Evolutionary conservation across 2,888 invertebrate genomes (phyloP).

Genomic region (Aphidius colemani): DNA sequence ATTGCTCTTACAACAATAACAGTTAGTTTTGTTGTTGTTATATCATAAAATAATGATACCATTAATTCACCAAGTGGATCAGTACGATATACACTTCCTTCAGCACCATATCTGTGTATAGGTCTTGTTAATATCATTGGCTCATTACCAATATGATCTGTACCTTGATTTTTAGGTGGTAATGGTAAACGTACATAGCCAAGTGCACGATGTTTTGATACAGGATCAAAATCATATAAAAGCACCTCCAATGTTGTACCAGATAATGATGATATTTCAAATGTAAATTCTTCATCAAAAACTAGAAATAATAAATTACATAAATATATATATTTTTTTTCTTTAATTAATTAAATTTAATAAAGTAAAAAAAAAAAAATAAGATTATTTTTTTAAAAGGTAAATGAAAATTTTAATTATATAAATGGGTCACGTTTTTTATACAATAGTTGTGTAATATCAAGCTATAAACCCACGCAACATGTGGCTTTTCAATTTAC

Average conservation of each 20-base stretch:
- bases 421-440: not conserved
- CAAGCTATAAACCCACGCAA: not conserved
- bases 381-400: no score
- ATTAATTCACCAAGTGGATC: constrained; percentile 65
- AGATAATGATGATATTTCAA: constrained; percentile 66
- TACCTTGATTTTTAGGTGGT: constrained; percentile 59
- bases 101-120: constrained; percentile 62
- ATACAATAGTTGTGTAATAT: no score
- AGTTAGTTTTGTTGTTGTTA: constrained; percentile 65
- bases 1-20: constrained; percentile 66
- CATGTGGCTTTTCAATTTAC: not conserved
- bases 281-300: constrained; percentile 73
- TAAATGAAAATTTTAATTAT: no score
- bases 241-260: constrained; percentile 67
- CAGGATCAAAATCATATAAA: constrained; percentile 70
- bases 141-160: constrained; percentile 63
- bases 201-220: constrained; percentile 68
- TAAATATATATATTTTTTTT: not conserved
- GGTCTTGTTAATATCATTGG: constrained; percentile 65
- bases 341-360: not conserved
- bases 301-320: constrained; percentile 53
- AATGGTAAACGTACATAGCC: constrained; percentile 67
- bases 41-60: constrained; percentile 65
- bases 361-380: no score
- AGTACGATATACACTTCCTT: constrained; percentile 60